These are phyloP conservation scores for Clitarchus hookeri DNA, from an alignment of 2,888 invertebrate species.

Conservation along the genomic window DNA sequence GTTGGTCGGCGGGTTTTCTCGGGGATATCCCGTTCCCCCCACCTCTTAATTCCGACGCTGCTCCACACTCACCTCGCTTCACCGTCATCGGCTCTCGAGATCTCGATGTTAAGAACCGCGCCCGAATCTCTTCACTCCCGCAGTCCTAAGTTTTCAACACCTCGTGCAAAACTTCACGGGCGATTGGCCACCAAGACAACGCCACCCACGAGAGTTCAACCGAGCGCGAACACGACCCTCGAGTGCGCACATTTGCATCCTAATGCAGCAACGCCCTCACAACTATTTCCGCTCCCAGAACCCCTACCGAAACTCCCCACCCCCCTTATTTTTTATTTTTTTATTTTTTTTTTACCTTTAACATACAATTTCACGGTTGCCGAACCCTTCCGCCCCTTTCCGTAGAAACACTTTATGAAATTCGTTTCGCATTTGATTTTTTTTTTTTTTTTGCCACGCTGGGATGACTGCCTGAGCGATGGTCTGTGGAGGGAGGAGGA, in stretches of 20 bases:
- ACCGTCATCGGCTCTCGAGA: no score
- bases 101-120: no score
- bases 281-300: neutral
- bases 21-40: no score
- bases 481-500: neutral
- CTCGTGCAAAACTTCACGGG: neutral
- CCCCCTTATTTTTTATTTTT: no score
- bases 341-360: neutral
- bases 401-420: neutral
- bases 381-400: neutral
- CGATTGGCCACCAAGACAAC: neutral
- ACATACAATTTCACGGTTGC: neutral
- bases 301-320: neutral
- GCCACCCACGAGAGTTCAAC: neutral
- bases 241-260: no score
- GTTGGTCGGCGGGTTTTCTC: no score
- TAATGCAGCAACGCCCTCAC: neutral
- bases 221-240: no score
- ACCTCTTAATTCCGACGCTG: no score
- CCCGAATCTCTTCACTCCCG: no score
- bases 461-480: constrained; percentile 5
- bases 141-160: no score
- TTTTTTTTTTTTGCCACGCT: neutral
- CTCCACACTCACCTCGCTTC: no score
- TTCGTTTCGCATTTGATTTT: neutral